Evolutionary conservation across 2,797 vertebrate genomes (phyloP), one percentile per base, ranked within the genome.

Genomic region (Myotis daubentonii): DNA sequence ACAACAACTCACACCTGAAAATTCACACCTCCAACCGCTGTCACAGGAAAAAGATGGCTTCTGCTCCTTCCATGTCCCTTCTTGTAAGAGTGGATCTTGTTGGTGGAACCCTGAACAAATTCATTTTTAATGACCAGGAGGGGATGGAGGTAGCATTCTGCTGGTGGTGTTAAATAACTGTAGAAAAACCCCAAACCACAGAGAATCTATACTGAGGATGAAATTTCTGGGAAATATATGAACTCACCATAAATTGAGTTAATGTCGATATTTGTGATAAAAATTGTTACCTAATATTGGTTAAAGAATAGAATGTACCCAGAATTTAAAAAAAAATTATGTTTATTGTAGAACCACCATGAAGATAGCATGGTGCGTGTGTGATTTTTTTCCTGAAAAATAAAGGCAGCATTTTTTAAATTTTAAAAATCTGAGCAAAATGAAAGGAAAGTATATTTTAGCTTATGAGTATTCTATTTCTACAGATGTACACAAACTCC

Each of bases 371-470:
- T 8, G 6, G 85, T 47, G 8, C 2, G 22, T 11, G 5, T 22
- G 19, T 5, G 16, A 49, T 30, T 53, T 75, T 71, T 51, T 80
- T 36, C n/a, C 25, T 65, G 13, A 44, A 57, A 87, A 83, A 28
- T 89, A 87, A 83, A 57, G 17, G 10, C 19, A 85, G 1, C n/a
- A 55, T 47, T 47, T 62, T 47, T 47, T 17, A 84, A 86, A 33
- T 76, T 81, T 60, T 53, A 74, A 92, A 89, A 72, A 65, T 47
- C 4, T 51, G 55, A 80, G 13, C 10, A 84, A 84, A 75, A 89
- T 23, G 30, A 75, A 86, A 76, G 66, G 10, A 62, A 51, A 93
- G 81, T 19, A 16, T 81, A 78, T 74, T 92, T 72, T 55, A 95
- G 72, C 23, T 60, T 79, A 51, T 19, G 19, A 49, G 4, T 30